Percentiles rank a stretch among this genome's conserved stretches.
Evolutionary conservation across 2,797 vertebrate genomes (phyloP).

Genomic region (Poeciliopsis infans): DNA sequence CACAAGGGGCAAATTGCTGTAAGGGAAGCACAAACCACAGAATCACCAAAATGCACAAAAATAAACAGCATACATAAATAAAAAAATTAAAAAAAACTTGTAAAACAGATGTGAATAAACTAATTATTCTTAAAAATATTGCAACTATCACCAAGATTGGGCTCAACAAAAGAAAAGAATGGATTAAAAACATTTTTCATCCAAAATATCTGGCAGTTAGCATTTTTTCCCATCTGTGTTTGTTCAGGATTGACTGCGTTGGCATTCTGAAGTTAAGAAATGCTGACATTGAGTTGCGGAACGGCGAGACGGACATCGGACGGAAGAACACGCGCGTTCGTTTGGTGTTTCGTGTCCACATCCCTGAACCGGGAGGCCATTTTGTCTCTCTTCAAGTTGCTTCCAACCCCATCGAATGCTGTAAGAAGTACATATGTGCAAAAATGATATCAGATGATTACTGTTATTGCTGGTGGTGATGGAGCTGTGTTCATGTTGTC

Average conservation of each 20-base stretch:
- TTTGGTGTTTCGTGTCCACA: constrained; percentile 92
- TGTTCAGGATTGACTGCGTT: constrained; percentile 89
- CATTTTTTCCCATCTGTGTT: not conserved
- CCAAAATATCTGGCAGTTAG: not conserved
- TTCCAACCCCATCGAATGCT: constrained; percentile 95
- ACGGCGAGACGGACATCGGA: constrained; percentile 96
- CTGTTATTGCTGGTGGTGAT: not conserved
- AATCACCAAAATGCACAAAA: not conserved
- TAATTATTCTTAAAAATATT: not conserved
- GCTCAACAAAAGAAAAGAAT: not conserved
- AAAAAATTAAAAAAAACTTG: not conserved
- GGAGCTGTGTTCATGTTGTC: not conserved
- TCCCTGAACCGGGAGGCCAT: constrained; percentile 87
- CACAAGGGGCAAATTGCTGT: not conserved
- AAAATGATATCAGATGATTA: not conserved
- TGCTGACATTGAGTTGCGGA: constrained; percentile 93
- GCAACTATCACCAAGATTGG: not conserved
- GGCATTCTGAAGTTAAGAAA: constrained; percentile 97
- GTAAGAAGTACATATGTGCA: constrained; percentile 78
- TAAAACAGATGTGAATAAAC: not conserved
- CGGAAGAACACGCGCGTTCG: constrained; percentile 95
- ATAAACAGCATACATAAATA: not conserved
- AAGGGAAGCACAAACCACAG: not conserved
- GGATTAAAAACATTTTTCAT: not conserved
- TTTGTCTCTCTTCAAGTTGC: constrained; percentile 89